Evolutionary conservation across 2,797 vertebrate species (phyloP), one percentile per base, ranked within the genome.

Genomic region (Syndactyla subalaris): DNA sequence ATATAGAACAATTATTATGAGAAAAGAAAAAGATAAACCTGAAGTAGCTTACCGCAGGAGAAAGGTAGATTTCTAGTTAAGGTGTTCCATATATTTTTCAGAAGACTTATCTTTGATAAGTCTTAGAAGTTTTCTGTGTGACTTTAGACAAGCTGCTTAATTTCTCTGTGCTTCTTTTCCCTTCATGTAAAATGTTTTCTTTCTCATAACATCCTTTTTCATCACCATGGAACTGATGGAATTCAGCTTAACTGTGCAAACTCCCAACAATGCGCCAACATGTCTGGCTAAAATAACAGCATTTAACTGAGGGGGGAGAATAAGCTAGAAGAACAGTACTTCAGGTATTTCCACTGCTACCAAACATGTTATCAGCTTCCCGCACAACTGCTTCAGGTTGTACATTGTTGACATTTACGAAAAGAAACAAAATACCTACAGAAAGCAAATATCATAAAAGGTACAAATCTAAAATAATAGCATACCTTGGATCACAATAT

Each of bases 361-460:
- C 14, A 97, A 96, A 91, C 61, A n/a, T 26, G 41, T 7, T 63
- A 81, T 75, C 70, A 59, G n/a, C 91, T 95, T 92, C 20, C 19
- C 22, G 85, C 38, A 93, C 95, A 96, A 96, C 95, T 96, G 87
- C 62, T 85, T 96, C 81, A 92, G 51, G 46, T 78, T 95, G 62
- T 66, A 91, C 17, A 59, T 48, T 95, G 70, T 91, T 97, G 89
- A 91, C 55, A 93, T 93, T 94, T 96, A 52, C 39, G 82, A 86
- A 24, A 80, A 46, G 68, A 85, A 96, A 82, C 20, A 95, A 94
- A 97, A 88, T 46, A 96, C 57, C 63, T 94, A 86, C 62, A 89
- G 85, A 93, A 93, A 79, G 34, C 38, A 94, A 59, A 27, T 68
- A 93, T 62, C 8, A 32, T 80, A 79, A 93, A 73, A 95, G 19